Base-by-base conservation (phyloP, 2,797 vertebrate species). In the Ctenochaetus hawaiiensis region DNA sequence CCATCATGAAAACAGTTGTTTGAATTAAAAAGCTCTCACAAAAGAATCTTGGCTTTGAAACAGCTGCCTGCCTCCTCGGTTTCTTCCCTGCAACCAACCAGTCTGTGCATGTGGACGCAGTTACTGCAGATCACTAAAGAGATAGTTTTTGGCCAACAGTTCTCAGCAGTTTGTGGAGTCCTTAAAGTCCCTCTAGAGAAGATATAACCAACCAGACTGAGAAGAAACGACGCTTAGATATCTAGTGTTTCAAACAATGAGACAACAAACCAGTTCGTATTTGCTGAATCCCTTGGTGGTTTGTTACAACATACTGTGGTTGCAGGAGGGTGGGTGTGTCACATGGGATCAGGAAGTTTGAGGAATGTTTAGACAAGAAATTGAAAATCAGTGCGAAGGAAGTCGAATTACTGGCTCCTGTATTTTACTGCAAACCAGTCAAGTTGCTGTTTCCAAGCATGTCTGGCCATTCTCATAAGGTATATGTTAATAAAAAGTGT, bases 61-160 rank as follows among this genome's bases (percentile, higher is more conserved):
- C 69, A 78, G 69, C 75, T 67, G 63, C 20, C 39, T 3, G 34
- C 67, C 26, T 53, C 51, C n/a, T 51, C 41, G 7, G 26, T 53
- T 39, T 70, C 56, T 70, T 77, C 77, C 49, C 72, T 74, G 72
- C 62, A 56, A 60, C 13, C 17, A 52, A 59, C 73, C 66, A 60
- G 65, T 13, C 67, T 26, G 17, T 18, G 39, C 87, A 86, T 86
- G 69, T 86, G 87, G 76, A 76, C 67, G 75, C 39, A 56, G 54
- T 81, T 88, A 84, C 23, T 44, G 57, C 47, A 39, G 30, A 61
- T 82, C 69, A 71, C 73, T 79, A 53, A 57, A 48, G 59, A 66
- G 62, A 69, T 67, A 57, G 26, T 70, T 56, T 72, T 63, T 7
- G 30, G 80, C 47, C 65, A 63, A 12, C 58, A 48, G 75, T 60